These are phyloP conservation scores for Paramacrobiotus metropolitanus DNA, from an alignment of 1,140 invertebrate genomes.

Conservation along the genomic window DNA sequence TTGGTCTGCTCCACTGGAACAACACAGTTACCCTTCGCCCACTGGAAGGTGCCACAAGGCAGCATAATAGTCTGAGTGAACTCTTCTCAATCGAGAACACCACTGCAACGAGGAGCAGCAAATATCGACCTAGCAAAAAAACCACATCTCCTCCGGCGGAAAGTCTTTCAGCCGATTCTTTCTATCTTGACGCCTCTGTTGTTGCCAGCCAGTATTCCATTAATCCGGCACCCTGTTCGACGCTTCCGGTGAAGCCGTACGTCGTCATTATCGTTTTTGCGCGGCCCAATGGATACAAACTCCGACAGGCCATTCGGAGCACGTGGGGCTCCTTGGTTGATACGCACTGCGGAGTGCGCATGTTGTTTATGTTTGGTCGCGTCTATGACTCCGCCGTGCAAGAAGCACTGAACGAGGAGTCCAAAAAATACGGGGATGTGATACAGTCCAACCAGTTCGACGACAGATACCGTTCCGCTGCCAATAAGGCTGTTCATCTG, in stretches of 20 bases:
- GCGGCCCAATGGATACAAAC: not conserved
- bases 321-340: not conserved
- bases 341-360: not conserved
- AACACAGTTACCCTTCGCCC: too few species aligned
- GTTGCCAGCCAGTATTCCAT: not conserved
- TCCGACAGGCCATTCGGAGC: not conserved
- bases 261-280: not conserved
- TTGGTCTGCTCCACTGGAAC: too few species aligned
- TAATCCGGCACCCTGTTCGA: not conserved
- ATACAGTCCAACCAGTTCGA: slow-evolving; percentile 4
- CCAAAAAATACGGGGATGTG: not conserved
- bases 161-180: not conserved
- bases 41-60: too few species aligned
- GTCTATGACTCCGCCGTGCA: not conserved
- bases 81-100: too few species aligned
- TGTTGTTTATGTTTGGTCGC: not conserved
- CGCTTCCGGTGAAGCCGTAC: not conserved
- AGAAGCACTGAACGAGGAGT: not conserved
- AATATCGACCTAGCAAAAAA: too few species aligned
- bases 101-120: too few species aligned
- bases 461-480: not conserved
- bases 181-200: not conserved
- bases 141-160: too few species aligned
- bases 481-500: not conserved
- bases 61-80: too few species aligned